A percentile compares a stretch with the other conserved stretches of the same genome.
These are phyloP conservation scores for Synergus laeviventris DNA, from an alignment of 2,888 invertebrate species.

Conservation along the genomic window DNA sequence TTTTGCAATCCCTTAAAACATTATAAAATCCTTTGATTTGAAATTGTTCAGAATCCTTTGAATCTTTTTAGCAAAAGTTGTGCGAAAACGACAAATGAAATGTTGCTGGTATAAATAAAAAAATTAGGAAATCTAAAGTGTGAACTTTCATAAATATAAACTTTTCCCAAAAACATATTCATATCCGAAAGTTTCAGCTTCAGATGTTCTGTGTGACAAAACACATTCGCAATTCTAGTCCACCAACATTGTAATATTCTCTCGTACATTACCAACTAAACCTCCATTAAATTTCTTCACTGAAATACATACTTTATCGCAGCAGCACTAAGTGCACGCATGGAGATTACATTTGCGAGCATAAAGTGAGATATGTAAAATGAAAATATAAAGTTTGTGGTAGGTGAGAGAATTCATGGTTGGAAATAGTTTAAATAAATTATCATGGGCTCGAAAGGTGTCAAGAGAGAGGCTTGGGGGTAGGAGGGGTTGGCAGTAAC, in stretches of 20 bases:
- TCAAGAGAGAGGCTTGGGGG: not conserved
- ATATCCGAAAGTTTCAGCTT: not conserved
- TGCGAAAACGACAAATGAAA: too few species aligned
- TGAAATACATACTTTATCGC: not conserved
- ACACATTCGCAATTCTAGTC: not conserved
- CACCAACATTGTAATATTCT: not conserved
- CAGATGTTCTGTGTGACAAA: not conserved
- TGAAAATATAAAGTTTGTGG: not conserved
- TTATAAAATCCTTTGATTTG: too few species aligned
- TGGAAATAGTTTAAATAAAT: conserved; percentile 16
- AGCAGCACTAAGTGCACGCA: not conserved
- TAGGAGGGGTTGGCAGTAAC: conserved; percentile 10
- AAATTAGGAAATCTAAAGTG: too few species aligned
- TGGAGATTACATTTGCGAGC: not conserved
- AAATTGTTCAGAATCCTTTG: too few species aligned
- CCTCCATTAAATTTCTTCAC: not conserved
- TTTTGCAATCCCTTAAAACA: too few species aligned
- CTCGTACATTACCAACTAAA: not conserved
- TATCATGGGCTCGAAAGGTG: not conserved
- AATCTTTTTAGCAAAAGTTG: too few species aligned
- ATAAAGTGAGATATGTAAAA: not conserved
- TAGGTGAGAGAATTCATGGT: not conserved
- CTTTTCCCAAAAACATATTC: not conserved
- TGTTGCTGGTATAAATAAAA: too few species aligned
- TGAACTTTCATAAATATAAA: not conserved